phyloP scores from a whole-genome alignment of 2,797 vertebrate species.

The Poeciliopsis paucimaculata region DNA sequence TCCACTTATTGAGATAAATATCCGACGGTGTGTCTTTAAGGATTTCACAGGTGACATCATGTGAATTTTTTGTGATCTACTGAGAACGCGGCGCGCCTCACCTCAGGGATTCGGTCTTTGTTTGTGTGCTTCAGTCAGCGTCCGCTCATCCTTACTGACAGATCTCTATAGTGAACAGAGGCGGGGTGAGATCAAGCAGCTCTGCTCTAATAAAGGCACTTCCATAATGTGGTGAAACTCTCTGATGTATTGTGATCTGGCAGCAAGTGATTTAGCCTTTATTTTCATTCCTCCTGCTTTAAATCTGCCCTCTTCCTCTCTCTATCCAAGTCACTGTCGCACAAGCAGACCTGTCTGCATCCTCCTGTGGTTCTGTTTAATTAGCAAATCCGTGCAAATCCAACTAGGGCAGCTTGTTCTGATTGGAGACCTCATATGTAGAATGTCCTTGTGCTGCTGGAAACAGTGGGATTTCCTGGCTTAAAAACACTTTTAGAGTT shows the following conservation, averaged over 20 bases:
- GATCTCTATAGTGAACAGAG: constrained; percentile 35
- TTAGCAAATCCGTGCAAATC: constrained; percentile 67
- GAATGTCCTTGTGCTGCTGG: constrained; percentile 56
- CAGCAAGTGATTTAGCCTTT: constrained; percentile 29
- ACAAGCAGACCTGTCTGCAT: constrained; percentile 25
- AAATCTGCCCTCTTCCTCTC: constrained; percentile 20
- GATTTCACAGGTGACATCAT: constrained; percentile 63
- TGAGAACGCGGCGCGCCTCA: constrained; percentile 57
- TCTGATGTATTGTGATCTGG: constrained; percentile 42
- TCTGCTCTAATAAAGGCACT: constrained; percentile 30
- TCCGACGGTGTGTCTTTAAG: constrained; percentile 56
- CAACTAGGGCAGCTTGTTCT: constrained; percentile 74
- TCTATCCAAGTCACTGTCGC: constrained; percentile 44
- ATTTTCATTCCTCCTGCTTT: constrained; percentile 12
- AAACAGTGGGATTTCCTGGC: constrained; percentile 17
- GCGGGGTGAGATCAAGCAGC: constrained; percentile 52
- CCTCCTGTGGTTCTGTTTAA: constrained; percentile 70
- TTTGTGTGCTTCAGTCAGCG: constrained; percentile 44
- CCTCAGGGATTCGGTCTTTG: constrained; percentile 57
- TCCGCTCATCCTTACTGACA: constrained; percentile 39
- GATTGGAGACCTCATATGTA: constrained; percentile 43
- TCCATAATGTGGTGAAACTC: constrained; percentile 56
- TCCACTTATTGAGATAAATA: constrained; percentile 28
- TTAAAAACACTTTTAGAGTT: constrained; percentile 8
- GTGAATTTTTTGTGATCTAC: constrained; percentile 61